A percentile compares a stretch with the other conserved stretches of the same genome.
phyloP scores from a whole-genome alignment of 2,888 invertebrate genomes.

The Caenorhabditis auriculariae region DNA sequence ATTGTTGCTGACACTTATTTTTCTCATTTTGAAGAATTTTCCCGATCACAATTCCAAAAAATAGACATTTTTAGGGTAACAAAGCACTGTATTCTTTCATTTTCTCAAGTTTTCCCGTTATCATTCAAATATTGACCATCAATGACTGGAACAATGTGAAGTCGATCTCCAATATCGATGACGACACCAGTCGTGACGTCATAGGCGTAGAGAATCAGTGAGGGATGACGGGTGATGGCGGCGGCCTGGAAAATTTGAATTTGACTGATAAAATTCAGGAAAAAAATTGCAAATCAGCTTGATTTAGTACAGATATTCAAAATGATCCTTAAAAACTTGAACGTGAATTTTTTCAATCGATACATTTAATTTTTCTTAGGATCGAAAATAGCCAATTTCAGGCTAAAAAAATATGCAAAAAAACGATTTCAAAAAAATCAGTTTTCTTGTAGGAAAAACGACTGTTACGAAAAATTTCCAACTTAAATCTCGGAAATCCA shows the following conservation, averaged over 20 bases:
- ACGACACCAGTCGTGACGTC: conserved; percentile 70
- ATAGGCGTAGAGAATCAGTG: conserved; percentile 70
- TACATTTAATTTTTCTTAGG: no score
- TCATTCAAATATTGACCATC: conserved; percentile 68
- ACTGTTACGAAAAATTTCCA: background rate
- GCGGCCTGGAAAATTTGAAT: conserved; percentile 50
- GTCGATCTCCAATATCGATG: conserved; percentile 70
- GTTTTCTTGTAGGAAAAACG: background rate
- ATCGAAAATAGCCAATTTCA: no score
- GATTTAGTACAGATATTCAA: background rate
- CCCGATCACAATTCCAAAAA: no score
- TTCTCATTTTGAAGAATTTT: no score
- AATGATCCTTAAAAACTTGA: background rate
- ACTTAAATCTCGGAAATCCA: no score
- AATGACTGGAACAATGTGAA: conserved; percentile 70
- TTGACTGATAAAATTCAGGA: conserved; percentile 29
- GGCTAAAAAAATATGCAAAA: background rate
- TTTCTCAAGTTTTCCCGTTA: no score
- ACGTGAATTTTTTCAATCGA: no score
- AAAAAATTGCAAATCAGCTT: no score
- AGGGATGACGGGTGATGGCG: conserved; percentile 69
- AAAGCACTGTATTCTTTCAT: no score
- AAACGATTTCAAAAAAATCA: background rate
- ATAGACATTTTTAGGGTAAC: no score
- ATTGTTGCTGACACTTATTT: no score